Evolutionary conservation across 2,797 vertebrate genomes (phyloP).

Genomic region (Pangasius krempfi): DNA sequence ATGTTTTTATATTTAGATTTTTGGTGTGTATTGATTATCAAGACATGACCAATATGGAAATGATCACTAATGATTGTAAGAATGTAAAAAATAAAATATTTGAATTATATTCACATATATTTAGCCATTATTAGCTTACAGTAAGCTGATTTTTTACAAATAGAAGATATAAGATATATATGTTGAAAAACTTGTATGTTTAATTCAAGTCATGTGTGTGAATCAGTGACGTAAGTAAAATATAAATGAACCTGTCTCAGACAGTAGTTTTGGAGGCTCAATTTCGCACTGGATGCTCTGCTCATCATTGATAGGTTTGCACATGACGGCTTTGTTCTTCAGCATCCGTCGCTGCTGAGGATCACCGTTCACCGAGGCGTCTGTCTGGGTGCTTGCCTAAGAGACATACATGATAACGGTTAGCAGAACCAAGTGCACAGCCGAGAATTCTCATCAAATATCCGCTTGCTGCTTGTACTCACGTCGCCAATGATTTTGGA

Average conservation of each 20-base stretch:
- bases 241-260: constrained; percentile 32
- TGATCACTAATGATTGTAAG: background rate
- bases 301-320: constrained; percentile 92
- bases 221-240: background rate
- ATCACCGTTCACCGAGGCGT: constrained; percentile 71
- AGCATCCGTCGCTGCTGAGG: constrained; percentile 83
- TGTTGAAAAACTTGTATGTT: background rate
- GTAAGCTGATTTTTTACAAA: background rate
- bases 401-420: background rate
- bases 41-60: background rate
- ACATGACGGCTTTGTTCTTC: constrained; percentile 96
- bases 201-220: background rate
- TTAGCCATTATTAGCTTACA: background rate
- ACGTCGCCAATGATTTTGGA: constrained; percentile 93
- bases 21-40: background rate
- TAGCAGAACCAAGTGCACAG: background rate
- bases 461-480: constrained; percentile 67
- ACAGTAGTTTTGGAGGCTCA: constrained; percentile 62
- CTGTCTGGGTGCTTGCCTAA: constrained; percentile 96
- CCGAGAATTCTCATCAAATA: background rate
- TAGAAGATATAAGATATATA: background rate
- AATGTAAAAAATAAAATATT: no score
- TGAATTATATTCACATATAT: background rate
- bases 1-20: background rate
- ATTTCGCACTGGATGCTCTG: constrained; percentile 90